Base-by-base conservation (phyloP, 2,888 invertebrate genomes). In the Crioceris asparagi region DNA sequence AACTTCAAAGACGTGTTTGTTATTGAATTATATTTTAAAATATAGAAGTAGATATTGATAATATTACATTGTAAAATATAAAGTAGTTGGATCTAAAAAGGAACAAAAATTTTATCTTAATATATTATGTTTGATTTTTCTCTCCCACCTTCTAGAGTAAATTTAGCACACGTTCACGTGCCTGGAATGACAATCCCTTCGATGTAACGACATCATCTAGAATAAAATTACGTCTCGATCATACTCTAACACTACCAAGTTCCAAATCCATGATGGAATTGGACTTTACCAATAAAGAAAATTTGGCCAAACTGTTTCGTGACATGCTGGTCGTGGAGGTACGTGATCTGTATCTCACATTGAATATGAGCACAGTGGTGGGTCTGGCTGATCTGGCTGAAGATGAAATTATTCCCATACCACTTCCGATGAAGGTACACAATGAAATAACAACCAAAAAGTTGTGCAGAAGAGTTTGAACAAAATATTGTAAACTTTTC, bases 341-440 rank as follows among this genome's bases (percentile, higher is more conserved):
- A 0, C 67, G 69, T 8, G 80, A 85, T 50, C 65, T 86, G 34
- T 69, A 67, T 37, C 61, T 87, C 47, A 70, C 75, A 10, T 68
- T 90, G 35, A 79, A 81, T 33, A 83, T 85, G 80, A 86, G 85
- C 56, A 85, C 86, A 0, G 72, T 88, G 1, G 74, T 81, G 21
- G 87, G 85, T 8, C 65, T 93, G 10, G 74, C 81, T 0, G 91
- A 90, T 62, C 74, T 93, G 45, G 70, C 83, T 1, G 92, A 92
- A 59, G 92, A 93, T 62, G 92, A 93, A 66, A 74, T 86, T 23
- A 71, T 84, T 16, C 76, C 77, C 2, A 75, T 79, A 38, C 83
- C 88, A 0, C 75, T 91, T 64, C 90, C 91, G 3, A 68, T 90
- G 54, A 77, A 85, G 70, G 86, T 87, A 61, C 61, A 57, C 34